Percentiles rank a stretch among this genome's conserved stretches.
phyloP scores from a whole-genome alignment of 1,140 invertebrate genomes.

The Thalassaphorura encarpata region DNA sequence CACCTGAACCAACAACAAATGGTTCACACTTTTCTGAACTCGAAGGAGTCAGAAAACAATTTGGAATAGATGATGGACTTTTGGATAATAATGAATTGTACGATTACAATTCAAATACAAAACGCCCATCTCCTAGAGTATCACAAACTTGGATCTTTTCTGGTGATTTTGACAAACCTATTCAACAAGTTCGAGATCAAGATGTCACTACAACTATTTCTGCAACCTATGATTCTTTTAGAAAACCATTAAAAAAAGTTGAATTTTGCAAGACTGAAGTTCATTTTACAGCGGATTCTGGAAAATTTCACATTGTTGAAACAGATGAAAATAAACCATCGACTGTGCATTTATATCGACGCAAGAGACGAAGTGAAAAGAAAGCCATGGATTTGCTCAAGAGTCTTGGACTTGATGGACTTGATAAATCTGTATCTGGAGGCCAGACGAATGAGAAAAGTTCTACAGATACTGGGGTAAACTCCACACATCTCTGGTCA shows the following conservation, averaged over 20 bases:
- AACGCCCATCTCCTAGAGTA: no score
- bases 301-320: conserved; percentile 72
- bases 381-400: background rate
- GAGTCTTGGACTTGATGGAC: no score
- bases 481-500: no score
- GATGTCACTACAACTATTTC: conserved; percentile 29
- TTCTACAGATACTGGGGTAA: no score
- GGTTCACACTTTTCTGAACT: no score
- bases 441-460: no score
- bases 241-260: conserved; percentile 51
- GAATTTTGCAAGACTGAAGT: conserved; percentile 77
- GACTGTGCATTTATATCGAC: conserved; percentile 57
- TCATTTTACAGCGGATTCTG: conserved; percentile 71
- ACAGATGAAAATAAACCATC: conserved; percentile 73
- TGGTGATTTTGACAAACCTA: conserved; percentile 19
- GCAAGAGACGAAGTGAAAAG: conserved; percentile 34
- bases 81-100: no score
- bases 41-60: no score
- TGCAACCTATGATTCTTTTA: conserved; percentile 19
- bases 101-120: no score
- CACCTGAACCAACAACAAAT: no score
- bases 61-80: no score
- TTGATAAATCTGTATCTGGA: no score
- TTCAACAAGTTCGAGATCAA: conserved; percentile 20
- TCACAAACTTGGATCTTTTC: conserved; percentile 32